Evolutionary conservation across 2,888 invertebrate genomes (phyloP).

Genomic region (Ypsolopha sequella): DNA sequence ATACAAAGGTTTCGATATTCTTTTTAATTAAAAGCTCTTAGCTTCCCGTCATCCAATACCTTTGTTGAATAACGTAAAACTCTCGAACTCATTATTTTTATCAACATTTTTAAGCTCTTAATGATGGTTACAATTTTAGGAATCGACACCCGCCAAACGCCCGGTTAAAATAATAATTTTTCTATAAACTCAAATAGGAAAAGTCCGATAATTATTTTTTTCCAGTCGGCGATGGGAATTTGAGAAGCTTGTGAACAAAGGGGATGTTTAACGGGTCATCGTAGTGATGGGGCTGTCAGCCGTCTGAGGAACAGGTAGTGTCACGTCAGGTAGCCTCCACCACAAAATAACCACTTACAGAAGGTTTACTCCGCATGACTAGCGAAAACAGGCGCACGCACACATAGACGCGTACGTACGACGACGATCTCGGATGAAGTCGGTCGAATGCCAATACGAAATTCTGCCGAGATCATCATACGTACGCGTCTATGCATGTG

Average conservation of each 20-base stretch:
- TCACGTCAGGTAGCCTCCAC: background rate
- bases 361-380: too few relatives aligned
- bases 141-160: conserved; percentile 43
- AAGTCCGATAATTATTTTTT: conserved; percentile 49
- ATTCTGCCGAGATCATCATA: too few relatives aligned
- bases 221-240: conserved; percentile 29
- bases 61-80: conserved; percentile 25
- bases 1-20: too few relatives aligned
- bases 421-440: too few relatives aligned
- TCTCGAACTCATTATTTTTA: conserved; percentile 40
- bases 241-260: conserved; percentile 58
- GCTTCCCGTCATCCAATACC: conserved; percentile 28
- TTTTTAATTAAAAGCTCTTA: conserved; percentile 7
- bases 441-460: too few relatives aligned
- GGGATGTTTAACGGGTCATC: conserved; percentile 15
- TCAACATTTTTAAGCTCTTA: conserved; percentile 20
- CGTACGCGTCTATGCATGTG: too few relatives aligned
- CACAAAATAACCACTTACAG: too few relatives aligned
- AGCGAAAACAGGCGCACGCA: too few relatives aligned
- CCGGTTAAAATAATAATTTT: conserved; percentile 55
- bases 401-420: too few relatives aligned
- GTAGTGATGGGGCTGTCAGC: background rate
- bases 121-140: conserved; percentile 14
- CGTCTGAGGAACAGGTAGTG: background rate
- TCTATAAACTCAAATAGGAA: conserved; percentile 29